Percentiles rank a stretch among this genome's conserved stretches.
Conservation (phyloP, 2,113 vertebrate genomes). For the Cinclus cinclus region DNA sequence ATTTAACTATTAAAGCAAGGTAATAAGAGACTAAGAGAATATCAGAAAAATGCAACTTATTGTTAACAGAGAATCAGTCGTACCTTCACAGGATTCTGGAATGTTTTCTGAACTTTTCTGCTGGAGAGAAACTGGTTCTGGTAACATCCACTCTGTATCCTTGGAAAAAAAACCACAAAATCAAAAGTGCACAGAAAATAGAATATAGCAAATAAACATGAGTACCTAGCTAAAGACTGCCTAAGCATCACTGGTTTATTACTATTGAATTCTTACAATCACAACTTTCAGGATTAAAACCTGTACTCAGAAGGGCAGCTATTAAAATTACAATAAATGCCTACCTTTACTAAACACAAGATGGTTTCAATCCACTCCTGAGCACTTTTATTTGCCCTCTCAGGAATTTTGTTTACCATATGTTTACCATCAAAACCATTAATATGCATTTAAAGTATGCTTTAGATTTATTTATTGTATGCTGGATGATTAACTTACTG, state of each 20-base stretch:
- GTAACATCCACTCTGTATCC: background rate
- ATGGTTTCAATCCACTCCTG: background rate
- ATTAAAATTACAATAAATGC: background rate
- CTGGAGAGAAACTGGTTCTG: background rate
- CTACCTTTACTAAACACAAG: background rate
- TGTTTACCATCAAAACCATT: background rate
- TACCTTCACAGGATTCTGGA: conserved; percentile 62
- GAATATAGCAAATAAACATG: background rate
- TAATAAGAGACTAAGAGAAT: background rate
- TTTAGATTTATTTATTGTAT: background rate
- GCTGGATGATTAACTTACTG: background rate
- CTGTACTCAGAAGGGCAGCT: background rate
- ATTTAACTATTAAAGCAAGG: background rate
- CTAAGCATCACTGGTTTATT: background rate
- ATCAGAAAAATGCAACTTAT: background rate
- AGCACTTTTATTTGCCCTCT: background rate
- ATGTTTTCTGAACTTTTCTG: background rate
- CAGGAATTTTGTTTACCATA: background rate
- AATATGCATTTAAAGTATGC: background rate
- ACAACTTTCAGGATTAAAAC: background rate
- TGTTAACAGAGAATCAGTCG: background rate
- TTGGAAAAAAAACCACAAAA: background rate
- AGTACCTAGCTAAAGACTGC: background rate
- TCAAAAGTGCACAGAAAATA: background rate
- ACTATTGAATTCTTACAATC: background rate